Evolutionary conservation across 2,888 invertebrate species (phyloP).

Genomic region (Lasius fuliginosus): DNA sequence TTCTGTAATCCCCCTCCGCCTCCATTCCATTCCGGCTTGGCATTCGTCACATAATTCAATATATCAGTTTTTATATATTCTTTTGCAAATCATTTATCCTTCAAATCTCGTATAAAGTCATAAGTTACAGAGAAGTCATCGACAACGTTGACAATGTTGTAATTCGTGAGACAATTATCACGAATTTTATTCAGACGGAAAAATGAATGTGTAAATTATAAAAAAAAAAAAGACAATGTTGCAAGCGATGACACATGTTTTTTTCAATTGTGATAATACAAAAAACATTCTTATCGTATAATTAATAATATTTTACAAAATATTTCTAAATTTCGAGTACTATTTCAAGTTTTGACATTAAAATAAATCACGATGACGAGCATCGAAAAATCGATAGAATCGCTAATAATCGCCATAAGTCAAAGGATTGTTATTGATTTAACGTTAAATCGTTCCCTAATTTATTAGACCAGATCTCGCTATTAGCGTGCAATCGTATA

Average conservation of each 20-base stretch:
- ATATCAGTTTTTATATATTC: neutral
- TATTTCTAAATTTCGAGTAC: neutral
- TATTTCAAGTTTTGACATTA: neutral
- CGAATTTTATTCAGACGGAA: neutral
- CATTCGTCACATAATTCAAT: conserved; percentile 10
- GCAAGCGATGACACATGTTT: neutral
- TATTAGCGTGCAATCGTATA: neutral
- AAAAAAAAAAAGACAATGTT: too few relatives aligned
- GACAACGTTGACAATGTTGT: neutral
- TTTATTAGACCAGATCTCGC: conserved; percentile 11
- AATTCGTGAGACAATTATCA: neutral
- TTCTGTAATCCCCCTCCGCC: neutral
- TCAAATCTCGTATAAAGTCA: neutral
- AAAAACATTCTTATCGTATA: neutral
- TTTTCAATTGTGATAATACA: neutral
- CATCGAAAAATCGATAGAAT: conserved; percentile 27
- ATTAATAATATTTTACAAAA: neutral
- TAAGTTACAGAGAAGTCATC: neutral
- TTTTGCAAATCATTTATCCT: neutral
- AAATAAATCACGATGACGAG: conserved; percentile 13
- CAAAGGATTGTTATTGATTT: conserved; percentile 39
- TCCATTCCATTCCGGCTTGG: neutral
- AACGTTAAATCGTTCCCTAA: conserved; percentile 16
- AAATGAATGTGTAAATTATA: neutral
- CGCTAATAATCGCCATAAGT: conserved; percentile 17